Percentiles rank a stretch among this genome's conserved stretches.
Conservation (phyloP, 2,888 invertebrate species). For the Aplocera efformata region DNA sequence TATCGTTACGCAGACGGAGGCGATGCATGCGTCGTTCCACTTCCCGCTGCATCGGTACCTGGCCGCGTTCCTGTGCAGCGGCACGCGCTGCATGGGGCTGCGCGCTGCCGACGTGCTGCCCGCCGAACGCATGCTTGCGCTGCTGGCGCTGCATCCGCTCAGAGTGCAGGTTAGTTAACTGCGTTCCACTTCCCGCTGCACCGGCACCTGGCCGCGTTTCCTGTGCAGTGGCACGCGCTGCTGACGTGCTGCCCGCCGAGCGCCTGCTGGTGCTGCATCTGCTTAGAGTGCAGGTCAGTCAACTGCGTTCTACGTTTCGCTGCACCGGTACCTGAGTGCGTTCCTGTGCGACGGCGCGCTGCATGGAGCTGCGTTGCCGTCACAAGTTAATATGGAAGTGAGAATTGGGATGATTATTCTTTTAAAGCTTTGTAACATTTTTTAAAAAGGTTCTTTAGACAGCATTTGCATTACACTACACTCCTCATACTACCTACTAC, state of each 20-base stretch:
- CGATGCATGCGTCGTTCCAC: conserved; percentile 96
- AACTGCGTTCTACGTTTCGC: conserved; percentile 98
- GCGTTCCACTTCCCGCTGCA: conserved; percentile 98
- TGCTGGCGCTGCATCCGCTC: conserved; percentile 94
- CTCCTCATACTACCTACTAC: too few species aligned
- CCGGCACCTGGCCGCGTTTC: conserved; percentile 87
- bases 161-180: conserved; percentile 93
- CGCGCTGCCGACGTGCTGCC: conserved; percentile 90
- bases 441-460: too few species aligned
- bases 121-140: conserved; percentile 86
- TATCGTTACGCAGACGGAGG: conserved; percentile 81
- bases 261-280: conserved; percentile 94
- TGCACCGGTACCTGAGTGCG: conserved; percentile 92
- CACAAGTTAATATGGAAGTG: too few species aligned
- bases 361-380: too few species aligned
- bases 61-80: conserved; percentile 84
- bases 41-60: conserved; percentile 97
- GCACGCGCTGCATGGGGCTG: conserved; percentile 89
- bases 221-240: conserved; percentile 90
- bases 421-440: too few species aligned
- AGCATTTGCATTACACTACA: too few species aligned
- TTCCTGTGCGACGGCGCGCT: conserved; percentile 89
- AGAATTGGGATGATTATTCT: too few species aligned
- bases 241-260: conserved; percentile 89
- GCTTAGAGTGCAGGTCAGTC: conserved; percentile 92